Base-by-base conservation (phyloP, 2,113 vertebrate species). In the Ploceus nigricollis region DNA sequence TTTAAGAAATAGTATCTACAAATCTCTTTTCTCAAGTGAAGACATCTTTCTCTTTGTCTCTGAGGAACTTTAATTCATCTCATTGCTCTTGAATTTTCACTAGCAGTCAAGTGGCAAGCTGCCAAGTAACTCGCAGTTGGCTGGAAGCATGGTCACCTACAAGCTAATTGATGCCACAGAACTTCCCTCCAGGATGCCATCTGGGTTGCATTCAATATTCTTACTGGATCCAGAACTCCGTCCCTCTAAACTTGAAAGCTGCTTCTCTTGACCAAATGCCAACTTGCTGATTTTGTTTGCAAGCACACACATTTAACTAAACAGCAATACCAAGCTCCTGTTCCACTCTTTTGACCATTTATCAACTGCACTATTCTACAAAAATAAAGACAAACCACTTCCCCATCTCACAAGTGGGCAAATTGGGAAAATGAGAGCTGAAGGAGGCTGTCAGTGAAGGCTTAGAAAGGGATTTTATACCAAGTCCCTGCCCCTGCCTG, bases 151-250 rank as follows among this genome's bases (percentile, higher is more conserved):
- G 88, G 85, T 96, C 94, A 97, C 95, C 95, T 96, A 95, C 85
- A 83, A 94, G 90, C 88, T 96, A 97, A 93, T 78, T 96, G 89
- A 96, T 96, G 91, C 92, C 95, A 95, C 96, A 95, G 84, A 96
- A 88, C 90, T 94, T 95, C 95, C 90, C 93, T 90, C 93, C 84
- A 95, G 93, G 92, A 96, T 72, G 92, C 94, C 95, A 96, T 93
- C 94, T 94, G 94, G 94, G 93, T 89, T 86, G 90, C 57, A 87
- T 90, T 92, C 92, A 94, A 17, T 86, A 86, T 91, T 86, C 92
- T 68, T 58, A 47, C 63, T 90, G 65, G 82, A 90, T 94, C 96
- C 89, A 84, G 70, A 93, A 95, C 65, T 40, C n/a, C 25, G 0
- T 86, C 68, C 82, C 78, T 73, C 91, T 94, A 88, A 95, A 95